phyloP scores from a whole-genome alignment of 2,113 vertebrate genomes.

The Callopanchax toddi region DNA sequence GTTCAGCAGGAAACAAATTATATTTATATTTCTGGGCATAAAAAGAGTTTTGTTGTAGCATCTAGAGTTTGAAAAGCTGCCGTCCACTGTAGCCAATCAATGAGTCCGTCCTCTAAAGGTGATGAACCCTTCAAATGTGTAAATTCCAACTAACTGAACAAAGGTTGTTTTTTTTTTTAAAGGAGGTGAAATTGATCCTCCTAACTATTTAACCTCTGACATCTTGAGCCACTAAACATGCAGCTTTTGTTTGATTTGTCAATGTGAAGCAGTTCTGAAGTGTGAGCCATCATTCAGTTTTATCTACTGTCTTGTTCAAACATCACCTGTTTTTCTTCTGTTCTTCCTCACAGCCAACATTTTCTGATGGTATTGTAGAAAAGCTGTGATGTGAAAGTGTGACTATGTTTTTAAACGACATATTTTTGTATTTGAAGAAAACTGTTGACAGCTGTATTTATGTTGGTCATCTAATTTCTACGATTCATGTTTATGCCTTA shows the following conservation, averaged over 20 bases:
- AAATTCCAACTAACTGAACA: conserved; percentile 14
- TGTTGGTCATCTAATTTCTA: conserved; percentile 33
- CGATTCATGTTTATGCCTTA: conserved; percentile 39
- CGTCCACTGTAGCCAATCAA: conserved; percentile 46
- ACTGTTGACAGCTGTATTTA: conserved; percentile 51
- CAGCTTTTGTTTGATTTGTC: conserved; percentile 36
- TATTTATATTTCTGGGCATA: conserved; percentile 28
- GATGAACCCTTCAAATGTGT: conserved; percentile 57
- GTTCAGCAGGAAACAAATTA: conserved; percentile 19
- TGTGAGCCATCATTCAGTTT: conserved; percentile 62
- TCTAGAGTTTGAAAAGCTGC: conserved; percentile 41
- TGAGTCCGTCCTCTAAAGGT: conserved; percentile 16
- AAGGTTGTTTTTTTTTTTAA: conserved; percentile 14
- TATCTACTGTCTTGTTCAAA: conserved; percentile 30
- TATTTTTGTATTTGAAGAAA: conserved; percentile 49
- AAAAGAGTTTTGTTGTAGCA: conserved; percentile 20
- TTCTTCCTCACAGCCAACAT: conserved; percentile 3
- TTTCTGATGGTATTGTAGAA: conserved; percentile 24
- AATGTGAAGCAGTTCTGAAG: conserved; percentile 67
- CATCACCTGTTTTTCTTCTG: conserved; percentile 31
- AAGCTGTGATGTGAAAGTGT: conserved; percentile 11
- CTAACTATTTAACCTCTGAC: conserved; percentile 9
- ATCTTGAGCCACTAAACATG: conserved; percentile 47
- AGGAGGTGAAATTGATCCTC: conserved; percentile 9
- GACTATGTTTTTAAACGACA: conserved; percentile 47